phyloP scores from a whole-genome alignment of 1,140 invertebrate species.

The Solen grandis region DNA sequence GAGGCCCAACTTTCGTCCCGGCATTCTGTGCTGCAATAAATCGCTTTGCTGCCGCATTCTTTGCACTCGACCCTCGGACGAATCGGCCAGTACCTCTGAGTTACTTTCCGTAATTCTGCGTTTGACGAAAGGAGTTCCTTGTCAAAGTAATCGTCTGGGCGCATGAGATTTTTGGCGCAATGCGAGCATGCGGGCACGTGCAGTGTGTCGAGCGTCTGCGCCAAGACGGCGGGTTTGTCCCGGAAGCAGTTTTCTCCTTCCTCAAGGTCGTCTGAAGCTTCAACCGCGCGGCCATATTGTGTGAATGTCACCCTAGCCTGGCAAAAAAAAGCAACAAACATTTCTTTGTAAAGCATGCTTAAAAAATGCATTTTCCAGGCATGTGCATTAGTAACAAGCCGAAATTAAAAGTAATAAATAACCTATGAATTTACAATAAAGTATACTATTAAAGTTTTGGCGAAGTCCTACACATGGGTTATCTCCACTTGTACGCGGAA shows the following conservation, averaged over 20 bases:
- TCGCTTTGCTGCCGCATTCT: conserved; percentile 53
- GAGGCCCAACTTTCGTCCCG: conserved; percentile 64
- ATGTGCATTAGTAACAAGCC: neutral
- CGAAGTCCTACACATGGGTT: too few species aligned
- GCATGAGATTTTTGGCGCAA: conserved; percentile 65
- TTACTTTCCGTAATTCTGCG: conserved; percentile 52
- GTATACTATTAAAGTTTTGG: too few species aligned
- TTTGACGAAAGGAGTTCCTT: conserved; percentile 47
- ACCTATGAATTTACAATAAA: too few species aligned
- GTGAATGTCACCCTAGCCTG: conserved; percentile 60
- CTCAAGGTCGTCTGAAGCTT: conserved; percentile 48
- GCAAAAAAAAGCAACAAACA: neutral
- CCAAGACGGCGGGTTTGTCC: conserved; percentile 63
- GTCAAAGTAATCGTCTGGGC: conserved; percentile 64
- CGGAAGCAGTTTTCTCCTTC: conserved; percentile 63
- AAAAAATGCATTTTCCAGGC: neutral
- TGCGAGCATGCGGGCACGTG: conserved; percentile 62
- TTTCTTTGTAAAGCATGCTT: neutral
- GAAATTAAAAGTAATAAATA: too few species aligned
- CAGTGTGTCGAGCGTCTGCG: conserved; percentile 62
- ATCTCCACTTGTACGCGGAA: too few species aligned
- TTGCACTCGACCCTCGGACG: conserved; percentile 47
- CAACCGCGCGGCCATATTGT: conserved; percentile 61
- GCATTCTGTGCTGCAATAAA: conserved; percentile 68
- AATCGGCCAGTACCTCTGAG: conserved; percentile 66